These are phyloP conservation scores for Nymphalis c-album DNA, from an alignment of 2,888 invertebrate genomes.

Conservation along the genomic window DNA sequence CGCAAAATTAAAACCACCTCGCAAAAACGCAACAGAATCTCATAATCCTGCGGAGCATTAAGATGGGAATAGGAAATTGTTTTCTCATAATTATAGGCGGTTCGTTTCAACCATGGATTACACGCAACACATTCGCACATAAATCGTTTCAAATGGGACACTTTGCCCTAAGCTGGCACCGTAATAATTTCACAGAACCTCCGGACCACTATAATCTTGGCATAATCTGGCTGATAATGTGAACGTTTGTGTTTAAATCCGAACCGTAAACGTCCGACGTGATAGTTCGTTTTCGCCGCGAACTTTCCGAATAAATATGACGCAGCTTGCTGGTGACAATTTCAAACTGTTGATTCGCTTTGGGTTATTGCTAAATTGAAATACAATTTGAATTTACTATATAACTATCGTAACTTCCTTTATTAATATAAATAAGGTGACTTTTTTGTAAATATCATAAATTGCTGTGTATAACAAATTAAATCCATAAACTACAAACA, in stretches of 20 bases:
- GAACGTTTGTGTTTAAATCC: constrained; percentile 74
- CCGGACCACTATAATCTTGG: constrained; percentile 78
- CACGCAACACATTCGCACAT: constrained; percentile 76
- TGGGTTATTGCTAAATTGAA: neutral
- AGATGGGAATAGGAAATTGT: constrained; percentile 79
- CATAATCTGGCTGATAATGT: constrained; percentile 80
- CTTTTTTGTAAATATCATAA: no score
- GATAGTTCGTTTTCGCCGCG: constrained; percentile 67
- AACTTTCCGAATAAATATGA: constrained; percentile 68
- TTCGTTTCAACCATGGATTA: constrained; percentile 67
- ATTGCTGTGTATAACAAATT: no score
- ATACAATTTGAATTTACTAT: neutral
- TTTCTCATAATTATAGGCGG: constrained; percentile 79
- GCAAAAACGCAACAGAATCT: constrained; percentile 49
- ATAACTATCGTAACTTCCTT: neutral
- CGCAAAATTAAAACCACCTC: constrained; percentile 41
- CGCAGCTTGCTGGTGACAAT: constrained; percentile 47
- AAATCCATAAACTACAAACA: no score
- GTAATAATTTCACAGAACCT: constrained; percentile 74
- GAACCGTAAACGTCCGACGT: constrained; percentile 61
- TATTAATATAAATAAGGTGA: no score
- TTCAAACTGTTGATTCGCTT: constrained; percentile 17
- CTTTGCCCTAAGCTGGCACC: constrained; percentile 73
- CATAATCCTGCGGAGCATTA: constrained; percentile 71
- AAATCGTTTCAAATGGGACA: constrained; percentile 79